Base-by-base conservation (phyloP, 2,113 vertebrate species). In the Phaethon lepturus region DNA sequence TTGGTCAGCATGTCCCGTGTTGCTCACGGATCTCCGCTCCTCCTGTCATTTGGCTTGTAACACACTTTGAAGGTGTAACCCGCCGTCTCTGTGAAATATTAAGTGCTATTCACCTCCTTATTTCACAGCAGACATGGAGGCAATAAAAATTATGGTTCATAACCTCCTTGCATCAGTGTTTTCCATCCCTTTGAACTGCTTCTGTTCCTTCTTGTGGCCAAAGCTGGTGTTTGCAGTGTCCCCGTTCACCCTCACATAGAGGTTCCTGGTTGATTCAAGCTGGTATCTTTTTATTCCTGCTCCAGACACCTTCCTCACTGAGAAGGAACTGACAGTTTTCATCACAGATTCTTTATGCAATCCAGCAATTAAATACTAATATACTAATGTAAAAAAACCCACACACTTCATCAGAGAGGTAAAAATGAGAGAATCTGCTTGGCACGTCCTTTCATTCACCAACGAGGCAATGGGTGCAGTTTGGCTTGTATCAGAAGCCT, bases 381-480 rank as follows among this genome's bases (percentile, higher is more conserved):
- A 3, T 6, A 9, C 7, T 3, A 9, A 38, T 6, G 16, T 18
- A 11, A 24, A 63, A 10, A 58, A 63, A 38, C 29, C 0, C 12
- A 63, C 8, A 4, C 12, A 1, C 31, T 86, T 90, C 24, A 33
- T 31, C 17, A 10, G 17, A n/a, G 42, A 55, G 55, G 35, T 42
- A 5, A 26, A 53, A 85, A 69, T 7, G 4, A 11, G 40, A 62
- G 4, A 22, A 0, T 52, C 58, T 23, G 33, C 33, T 13, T 9
- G 44, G n/a, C 29, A 19, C 52, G 9, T 17, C 14, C 3, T 52
- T 40, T 45, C 33, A 12, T 31, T 25, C 86, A 5, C 29, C 15
- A 18, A 11, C 0, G 2, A 75, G 25, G 38, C 29, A 72, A n/a
- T 0, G 2, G 67, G 33, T 3, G 2, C 16, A 6, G 29, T 9